A percentile compares a stretch with the other conserved stretches of the same genome.
Evolutionary conservation across 2,797 vertebrate genomes (phyloP).

Genomic region (Alexandromys oeconomus): DNA sequence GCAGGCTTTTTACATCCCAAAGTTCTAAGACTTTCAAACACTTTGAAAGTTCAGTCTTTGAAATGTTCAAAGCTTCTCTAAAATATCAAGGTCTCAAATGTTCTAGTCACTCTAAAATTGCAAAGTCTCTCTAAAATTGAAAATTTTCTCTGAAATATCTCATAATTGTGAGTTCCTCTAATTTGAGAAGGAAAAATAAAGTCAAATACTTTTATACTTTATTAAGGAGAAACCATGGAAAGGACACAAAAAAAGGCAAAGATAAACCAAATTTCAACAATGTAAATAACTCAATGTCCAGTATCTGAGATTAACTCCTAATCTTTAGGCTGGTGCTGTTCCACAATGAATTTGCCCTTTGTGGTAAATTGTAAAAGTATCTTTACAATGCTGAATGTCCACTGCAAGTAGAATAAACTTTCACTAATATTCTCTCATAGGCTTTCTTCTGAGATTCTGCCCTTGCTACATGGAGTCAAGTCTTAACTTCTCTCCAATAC

Average conservation of each 20-base stretch:
- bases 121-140: neutral
- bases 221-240: neutral
- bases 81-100: neutral
- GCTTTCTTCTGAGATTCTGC: neutral
- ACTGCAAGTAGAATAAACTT: neutral
- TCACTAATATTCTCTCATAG: too few relatives aligned
- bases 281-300: neutral
- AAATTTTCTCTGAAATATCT: neutral
- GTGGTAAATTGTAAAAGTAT: neutral
- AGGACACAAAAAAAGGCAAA: neutral
- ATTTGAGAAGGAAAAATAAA: neutral
- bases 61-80: neutral
- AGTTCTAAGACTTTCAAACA: neutral
- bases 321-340: neutral
- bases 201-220: neutral
- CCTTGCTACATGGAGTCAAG: neutral
- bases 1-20: neutral
- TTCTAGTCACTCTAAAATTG: neutral
- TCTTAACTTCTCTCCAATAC: neutral
- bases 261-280: neutral
- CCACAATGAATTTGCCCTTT: neutral
- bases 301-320: neutral
- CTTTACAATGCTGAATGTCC: neutral
- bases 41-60: neutral
- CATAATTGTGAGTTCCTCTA: neutral